phyloP scores from a whole-genome alignment of 2,113 vertebrate species.

The Asarcornis scutulata region DNA sequence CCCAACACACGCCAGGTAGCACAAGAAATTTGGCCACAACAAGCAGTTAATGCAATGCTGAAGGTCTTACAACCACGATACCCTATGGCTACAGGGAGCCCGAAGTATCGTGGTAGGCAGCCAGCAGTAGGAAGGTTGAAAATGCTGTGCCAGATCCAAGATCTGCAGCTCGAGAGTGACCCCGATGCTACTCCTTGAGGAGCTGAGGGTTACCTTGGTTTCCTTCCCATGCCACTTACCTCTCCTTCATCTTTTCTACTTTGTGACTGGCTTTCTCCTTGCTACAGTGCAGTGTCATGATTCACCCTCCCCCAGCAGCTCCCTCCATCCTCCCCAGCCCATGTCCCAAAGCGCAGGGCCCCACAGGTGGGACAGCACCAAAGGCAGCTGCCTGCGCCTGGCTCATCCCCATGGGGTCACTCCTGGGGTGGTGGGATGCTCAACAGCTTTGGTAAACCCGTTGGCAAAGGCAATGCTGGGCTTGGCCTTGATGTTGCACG shows the following conservation, averaged over 20 bases:
- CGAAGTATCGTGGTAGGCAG: not conserved
- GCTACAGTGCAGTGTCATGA: not conserved
- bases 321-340: not conserved
- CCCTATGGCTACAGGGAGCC: not conserved
- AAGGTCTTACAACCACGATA: not conserved
- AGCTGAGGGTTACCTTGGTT: not conserved
- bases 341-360: not conserved
- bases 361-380: not conserved
- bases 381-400: not conserved
- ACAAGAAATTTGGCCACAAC: not conserved
- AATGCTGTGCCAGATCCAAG: not conserved
- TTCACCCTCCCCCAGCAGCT: not conserved
- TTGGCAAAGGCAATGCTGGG: not conserved
- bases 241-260: not conserved
- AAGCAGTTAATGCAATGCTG: not conserved
- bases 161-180: not conserved
- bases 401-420: not conserved
- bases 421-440: not conserved
- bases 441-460: not conserved
- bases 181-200: not conserved
- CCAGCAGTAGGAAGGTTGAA: not conserved
- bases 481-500: fast-evolving
- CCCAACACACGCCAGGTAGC: not conserved
- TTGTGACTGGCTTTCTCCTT: not conserved
- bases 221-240: too few relatives aligned